Percentiles rank a stretch among this genome's conserved stretches.
Conservation (phyloP, 2,113 vertebrate genomes). For the Gymnarchus niloticus region DNA sequence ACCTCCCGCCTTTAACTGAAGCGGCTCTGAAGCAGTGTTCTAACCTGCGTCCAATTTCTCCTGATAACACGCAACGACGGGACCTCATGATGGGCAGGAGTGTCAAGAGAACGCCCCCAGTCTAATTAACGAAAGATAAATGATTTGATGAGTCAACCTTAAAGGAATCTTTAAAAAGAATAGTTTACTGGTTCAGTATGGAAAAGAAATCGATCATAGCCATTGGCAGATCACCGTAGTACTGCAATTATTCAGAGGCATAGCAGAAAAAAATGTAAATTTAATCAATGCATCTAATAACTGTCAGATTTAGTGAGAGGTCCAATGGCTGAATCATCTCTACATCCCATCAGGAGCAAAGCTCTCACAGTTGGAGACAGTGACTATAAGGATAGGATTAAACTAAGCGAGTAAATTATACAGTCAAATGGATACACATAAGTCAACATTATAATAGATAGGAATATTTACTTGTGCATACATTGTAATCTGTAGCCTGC, state of each 20-base stretch:
- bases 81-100: neutral
- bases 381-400: neutral
- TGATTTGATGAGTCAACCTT: slow-evolving; percentile 5
- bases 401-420: neutral
- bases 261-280: neutral
- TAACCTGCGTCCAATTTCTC: slow-evolving; percentile 7
- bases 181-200: neutral
- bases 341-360: neutral
- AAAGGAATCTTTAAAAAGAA: neutral
- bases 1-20: neutral
- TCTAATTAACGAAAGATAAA: slow-evolving; percentile 26
- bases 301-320: neutral
- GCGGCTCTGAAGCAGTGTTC: neutral
- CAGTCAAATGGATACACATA: neutral
- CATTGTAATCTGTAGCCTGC: neutral
- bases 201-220: slow-evolving; percentile 1
- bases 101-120: neutral
- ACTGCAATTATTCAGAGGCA: slow-evolving; percentile 13
- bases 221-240: neutral
- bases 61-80: no score
- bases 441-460: no score
- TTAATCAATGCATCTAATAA: neutral
- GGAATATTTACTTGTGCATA: neutral
- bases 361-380: neutral
- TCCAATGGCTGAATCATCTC: neutral